Conservation (phyloP, 2,888 invertebrate species). For the Tenodera sinensis region DNA sequence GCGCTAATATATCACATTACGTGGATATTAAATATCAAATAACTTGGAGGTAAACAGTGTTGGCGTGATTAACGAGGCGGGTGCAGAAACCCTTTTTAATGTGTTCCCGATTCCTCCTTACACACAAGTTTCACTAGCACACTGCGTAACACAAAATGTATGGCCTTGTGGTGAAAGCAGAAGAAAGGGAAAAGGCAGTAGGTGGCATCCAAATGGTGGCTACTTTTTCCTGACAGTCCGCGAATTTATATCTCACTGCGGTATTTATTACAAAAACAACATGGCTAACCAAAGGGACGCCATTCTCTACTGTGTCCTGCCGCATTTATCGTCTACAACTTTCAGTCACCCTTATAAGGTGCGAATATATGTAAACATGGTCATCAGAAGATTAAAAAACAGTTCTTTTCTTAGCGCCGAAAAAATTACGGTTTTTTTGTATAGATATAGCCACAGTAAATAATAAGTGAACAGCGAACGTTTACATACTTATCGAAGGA, state of each 20-base stretch:
- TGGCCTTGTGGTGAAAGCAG: not conserved
- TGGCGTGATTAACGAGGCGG: not conserved
- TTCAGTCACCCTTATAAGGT: no score
- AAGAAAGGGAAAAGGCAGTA: not conserved
- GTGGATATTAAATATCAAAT: not conserved
- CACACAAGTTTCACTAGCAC: no score
- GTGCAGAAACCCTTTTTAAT: not conserved
- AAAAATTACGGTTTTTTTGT: no score
- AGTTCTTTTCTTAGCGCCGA: no score
- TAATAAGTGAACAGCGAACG: no score
- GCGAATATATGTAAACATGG: no score
- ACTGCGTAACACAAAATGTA: not conserved
- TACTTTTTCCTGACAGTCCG: not conserved
- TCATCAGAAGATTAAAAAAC: no score
- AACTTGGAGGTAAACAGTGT: not conserved
- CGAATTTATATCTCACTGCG: not conserved
- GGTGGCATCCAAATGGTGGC: not conserved
- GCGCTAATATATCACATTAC: not conserved
- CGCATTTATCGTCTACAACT: no score
- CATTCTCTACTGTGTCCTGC: not conserved
- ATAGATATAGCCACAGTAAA: no score
- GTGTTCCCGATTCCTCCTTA: not conserved
- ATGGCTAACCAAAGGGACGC: not conserved
- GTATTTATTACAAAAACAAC: not conserved
- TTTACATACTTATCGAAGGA: no score